Base-by-base conservation (phyloP, 2,888 invertebrate genomes). In the Cantharis rufa region DNA sequence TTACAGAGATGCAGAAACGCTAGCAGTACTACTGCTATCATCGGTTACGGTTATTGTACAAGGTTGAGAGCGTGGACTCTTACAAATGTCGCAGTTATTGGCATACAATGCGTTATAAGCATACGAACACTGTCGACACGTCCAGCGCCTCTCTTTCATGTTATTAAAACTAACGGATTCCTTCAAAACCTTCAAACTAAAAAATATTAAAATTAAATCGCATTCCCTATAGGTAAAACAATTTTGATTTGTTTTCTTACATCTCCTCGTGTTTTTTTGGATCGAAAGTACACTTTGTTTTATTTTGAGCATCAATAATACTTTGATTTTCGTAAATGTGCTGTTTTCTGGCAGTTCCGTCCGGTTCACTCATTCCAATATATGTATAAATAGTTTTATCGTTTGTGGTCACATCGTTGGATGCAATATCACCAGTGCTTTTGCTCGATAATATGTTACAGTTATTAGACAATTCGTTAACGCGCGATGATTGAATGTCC, bases 61-160 rank as follows among this genome's bases (percentile, higher is more conserved):
- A 76, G 90, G 93, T 88, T 94, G 91, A 77, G 91, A 91, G 78
- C 92, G 89, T 74, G 90, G 89, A 78, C 93, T 92, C 83, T 93
- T 93, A 86, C 97, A 97, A 82, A 95, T 95, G 88, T 95, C 95
- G 88, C 97, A 97, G 82, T 91, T 91, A 69, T 93, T 92, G 80
- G 93, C 93, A 92, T 94, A 94, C 85, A 95, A 91, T 80, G 94
- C 94, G 89, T 96, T 95, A 88, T 95, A 96, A 79, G 95, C 94
- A 89, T 94, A 97, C 86, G 96, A 95, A 88, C 97, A 97, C 87
- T 94, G 94, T 77, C 91, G 91, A 89, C 97, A 97, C 80, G 95
- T 95, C 96, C 97, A 97, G 92, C 95, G 94, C 82, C 95, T 82
- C 81, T 88, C 88, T 78, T 88, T 87, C 70, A 84, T 82, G 18